Percentiles rank a stretch among this genome's conserved stretches.
Evolutionary conservation across 1,140 invertebrate species (phyloP).

Genomic region (Aphidius ervi): DNA sequence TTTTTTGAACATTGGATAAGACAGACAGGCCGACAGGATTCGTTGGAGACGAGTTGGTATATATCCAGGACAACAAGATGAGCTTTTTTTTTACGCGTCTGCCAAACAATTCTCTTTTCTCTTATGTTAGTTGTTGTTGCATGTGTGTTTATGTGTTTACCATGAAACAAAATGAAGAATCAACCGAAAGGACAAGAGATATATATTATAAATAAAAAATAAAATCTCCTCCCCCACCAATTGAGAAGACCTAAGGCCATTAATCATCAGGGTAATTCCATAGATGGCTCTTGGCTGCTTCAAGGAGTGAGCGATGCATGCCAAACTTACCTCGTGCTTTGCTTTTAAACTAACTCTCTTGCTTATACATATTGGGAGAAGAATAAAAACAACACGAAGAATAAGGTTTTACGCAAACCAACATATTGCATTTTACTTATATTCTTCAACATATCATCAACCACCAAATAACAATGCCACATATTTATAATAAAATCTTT

Average conservation of each 20-base stretch:
- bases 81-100: constrained; percentile 40
- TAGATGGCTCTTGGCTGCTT: constrained; percentile 45
- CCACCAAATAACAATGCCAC: too few species aligned
- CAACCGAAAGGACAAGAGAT: not conserved
- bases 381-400: not conserved
- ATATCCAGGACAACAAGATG: constrained; percentile 24
- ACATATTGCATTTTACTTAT: too few species aligned
- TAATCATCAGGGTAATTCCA: constrained; percentile 47
- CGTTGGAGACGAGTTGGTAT: constrained; percentile 15
- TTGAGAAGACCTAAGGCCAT: constrained; percentile 28
- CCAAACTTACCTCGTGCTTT: constrained; percentile 41
- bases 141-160: not conserved
- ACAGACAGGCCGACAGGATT: constrained; percentile 14
- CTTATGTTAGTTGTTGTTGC: constrained; percentile 6
- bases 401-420: too few species aligned
- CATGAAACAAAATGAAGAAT: not conserved
- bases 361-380: constrained; percentile 3
- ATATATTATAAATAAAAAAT: constrained; percentile 19
- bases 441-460: too few species aligned
- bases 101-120: constrained; percentile 22
- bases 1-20: constrained; percentile 12
- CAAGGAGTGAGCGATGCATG: constrained; percentile 43
- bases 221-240: constrained; percentile 19
- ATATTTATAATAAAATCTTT: too few species aligned
- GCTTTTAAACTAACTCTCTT: constrained; percentile 21